Base-by-base conservation (phyloP, 2,113 vertebrate species). In the Syrrhaptes paradoxus region DNA sequence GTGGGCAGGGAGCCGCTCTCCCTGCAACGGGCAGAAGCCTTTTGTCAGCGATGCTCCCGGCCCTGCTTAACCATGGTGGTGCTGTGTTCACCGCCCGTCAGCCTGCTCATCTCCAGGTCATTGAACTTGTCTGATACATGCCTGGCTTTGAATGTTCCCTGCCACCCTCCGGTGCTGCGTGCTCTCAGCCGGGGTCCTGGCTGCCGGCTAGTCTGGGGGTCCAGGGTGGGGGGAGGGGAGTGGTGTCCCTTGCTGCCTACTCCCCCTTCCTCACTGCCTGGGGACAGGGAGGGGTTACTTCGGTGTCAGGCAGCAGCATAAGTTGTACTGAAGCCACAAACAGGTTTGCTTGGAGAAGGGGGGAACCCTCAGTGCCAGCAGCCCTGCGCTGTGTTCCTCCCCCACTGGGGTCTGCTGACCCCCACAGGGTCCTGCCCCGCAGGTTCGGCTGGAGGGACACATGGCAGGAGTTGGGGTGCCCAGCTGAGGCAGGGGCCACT, bases 101-200 rank as follows among this genome's bases (percentile, higher is more conserved):
- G 68, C 58, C 63, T 52, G 81, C 67, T 65, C 0, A 0, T 29
- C 46, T 26, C 31, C 49, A 51, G 49, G 58, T 31, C 24, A 21
- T 54, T 6, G 1, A 31, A 7, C 0, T 0, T 11, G 68, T 24
- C 10, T 1, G 11, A 28, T 10, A 9, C 54, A 0, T 4, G 3
- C 59, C 63, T 31, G 45, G 5, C 59, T 83, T 26, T 7, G 19
- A 22, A 18, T 6, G 11, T 52, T 51, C 21, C 65, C 84, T 67
- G 89, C 49, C n/a, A 4, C 46, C 46, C 46, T 45, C n/a, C 1
- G 4, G 68, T 58, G 45, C 59, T 19, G 1, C 0, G 1, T 20
- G 55, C n/a, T 36, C 25, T 43, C 6, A 3, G n/a, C 41, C 65
- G 57, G 61, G 46, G 24, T 46, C 61, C 51, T 36, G 73, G 63